phyloP scores from a whole-genome alignment of 2,113 vertebrate genomes.

The Chiloscyllium plagiosum region DNA sequence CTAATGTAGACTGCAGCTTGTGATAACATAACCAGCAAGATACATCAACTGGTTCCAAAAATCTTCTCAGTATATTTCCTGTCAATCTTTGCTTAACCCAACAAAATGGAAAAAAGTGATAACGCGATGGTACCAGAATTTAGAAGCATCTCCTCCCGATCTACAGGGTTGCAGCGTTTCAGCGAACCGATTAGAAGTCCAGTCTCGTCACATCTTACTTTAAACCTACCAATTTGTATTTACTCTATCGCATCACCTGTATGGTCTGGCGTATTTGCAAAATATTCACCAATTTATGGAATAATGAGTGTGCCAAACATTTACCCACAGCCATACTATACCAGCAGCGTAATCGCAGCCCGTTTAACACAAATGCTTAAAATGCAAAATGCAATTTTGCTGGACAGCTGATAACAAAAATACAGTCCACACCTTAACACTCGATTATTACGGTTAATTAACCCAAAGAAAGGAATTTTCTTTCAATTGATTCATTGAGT shows the following conservation, averaged over 20 bases:
- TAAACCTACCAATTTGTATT: neutral
- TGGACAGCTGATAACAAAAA: neutral
- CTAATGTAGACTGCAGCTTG: neutral
- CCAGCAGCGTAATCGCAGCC: too few species aligned
- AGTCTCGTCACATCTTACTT: neutral
- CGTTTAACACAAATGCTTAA: neutral
- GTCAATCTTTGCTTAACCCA: neutral
- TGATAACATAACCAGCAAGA: neutral
- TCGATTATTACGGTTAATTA: neutral
- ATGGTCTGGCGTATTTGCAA: too few species aligned
- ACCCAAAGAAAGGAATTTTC: neutral
- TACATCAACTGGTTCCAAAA: conserved; percentile 10
- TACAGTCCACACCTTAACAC: neutral
- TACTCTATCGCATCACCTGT: neutral
- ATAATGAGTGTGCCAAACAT: neutral
- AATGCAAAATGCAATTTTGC: neutral
- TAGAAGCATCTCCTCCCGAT: neutral
- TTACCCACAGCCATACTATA: neutral
- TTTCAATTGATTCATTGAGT: neutral
- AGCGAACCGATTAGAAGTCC: neutral
- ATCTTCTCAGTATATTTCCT: neutral
- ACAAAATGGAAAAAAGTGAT: neutral
- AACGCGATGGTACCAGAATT: neutral
- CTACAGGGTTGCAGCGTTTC: neutral
- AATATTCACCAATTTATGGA: conserved; percentile 12